Conservation (phyloP, 2,888 invertebrate species). For the Stegana nigrithorax region DNA sequence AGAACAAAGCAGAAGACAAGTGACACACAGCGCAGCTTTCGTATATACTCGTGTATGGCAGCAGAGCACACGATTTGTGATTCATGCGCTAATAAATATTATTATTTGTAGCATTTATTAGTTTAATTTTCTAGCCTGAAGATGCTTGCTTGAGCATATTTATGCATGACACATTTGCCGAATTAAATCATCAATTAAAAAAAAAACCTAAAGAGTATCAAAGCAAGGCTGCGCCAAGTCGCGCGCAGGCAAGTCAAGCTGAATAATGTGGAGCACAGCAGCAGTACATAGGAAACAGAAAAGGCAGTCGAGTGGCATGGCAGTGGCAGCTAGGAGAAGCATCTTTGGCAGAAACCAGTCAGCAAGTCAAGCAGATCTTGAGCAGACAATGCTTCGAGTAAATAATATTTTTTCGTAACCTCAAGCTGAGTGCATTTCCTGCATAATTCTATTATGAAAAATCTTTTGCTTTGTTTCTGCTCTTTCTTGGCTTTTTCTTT, state of each 20-base stretch:
- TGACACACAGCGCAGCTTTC: too few species aligned
- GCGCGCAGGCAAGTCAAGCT: too few species aligned
- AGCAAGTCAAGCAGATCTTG: not conserved
- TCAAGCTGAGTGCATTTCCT: conserved; percentile 42
- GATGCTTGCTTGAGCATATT: not conserved
- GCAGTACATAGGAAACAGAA: too few species aligned
- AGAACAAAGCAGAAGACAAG: too few species aligned
- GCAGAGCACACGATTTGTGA: not conserved
- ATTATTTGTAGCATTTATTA: conserved; percentile 3
- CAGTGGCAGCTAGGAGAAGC: too few species aligned
- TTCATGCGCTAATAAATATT: conserved; percentile 4
- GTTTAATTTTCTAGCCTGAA: not conserved
- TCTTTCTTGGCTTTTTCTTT: not conserved
- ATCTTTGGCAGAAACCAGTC: too few species aligned
- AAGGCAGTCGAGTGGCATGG: too few species aligned
- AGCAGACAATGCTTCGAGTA: not conserved
- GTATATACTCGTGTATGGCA: not conserved
- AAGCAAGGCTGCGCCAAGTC: too few species aligned
- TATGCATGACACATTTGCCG: conserved; percentile 8
- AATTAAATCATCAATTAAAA: conserved; percentile 23
- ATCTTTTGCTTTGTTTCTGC: not conserved
- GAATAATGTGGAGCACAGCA: too few species aligned
- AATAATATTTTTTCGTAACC: conserved; percentile 6
- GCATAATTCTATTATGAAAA: conserved; percentile 34
- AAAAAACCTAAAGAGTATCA: not conserved